Conservation (phyloP, 2,888 invertebrate genomes). For the Pediacus dermestoides region DNA sequence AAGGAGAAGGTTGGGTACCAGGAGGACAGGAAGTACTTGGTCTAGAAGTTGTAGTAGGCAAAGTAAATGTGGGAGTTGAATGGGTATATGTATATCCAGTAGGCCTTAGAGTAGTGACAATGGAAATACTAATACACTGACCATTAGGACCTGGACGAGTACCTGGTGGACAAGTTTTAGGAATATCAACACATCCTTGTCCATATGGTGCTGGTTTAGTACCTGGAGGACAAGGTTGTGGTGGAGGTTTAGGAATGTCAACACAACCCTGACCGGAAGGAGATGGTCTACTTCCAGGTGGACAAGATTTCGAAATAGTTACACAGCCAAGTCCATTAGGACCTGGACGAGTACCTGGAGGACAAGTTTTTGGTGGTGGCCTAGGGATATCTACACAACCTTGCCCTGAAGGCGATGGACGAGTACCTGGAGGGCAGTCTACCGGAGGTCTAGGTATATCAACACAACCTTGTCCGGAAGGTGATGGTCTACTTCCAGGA, state of each 20-base stretch:
- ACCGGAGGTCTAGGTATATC: too few species aligned
- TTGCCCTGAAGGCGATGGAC: conserved; percentile 2
- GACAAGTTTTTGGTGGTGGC: conserved; percentile 7
- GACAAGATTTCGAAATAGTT: conserved; percentile 15
- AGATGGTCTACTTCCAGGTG: conserved; percentile 11
- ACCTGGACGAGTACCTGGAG: not conserved
- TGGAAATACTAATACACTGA: conserved; percentile 10
- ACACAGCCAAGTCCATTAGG: too few species aligned
- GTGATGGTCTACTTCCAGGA: conserved; percentile 2
- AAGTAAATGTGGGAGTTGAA: too few species aligned
- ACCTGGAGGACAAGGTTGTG: not conserved
- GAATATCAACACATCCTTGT: not conserved
- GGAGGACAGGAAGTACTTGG: conserved; percentile 6
- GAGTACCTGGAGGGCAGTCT: conserved; percentile 2
- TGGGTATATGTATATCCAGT: too few species aligned
- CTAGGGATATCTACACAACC: not conserved
- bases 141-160: conserved; percentile 19
- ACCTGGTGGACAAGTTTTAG: not conserved
- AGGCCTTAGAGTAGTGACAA: conserved; percentile 20
- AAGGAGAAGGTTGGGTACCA: not conserved
- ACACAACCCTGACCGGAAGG: not conserved
- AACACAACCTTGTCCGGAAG: conserved; percentile 3
- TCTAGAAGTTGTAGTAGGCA: too few species aligned
- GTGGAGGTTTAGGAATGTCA: not conserved
- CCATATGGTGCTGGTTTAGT: not conserved